Evolutionary conservation across 2,113 vertebrate genomes (phyloP).

Genomic region (Cyanistes caeruleus): DNA sequence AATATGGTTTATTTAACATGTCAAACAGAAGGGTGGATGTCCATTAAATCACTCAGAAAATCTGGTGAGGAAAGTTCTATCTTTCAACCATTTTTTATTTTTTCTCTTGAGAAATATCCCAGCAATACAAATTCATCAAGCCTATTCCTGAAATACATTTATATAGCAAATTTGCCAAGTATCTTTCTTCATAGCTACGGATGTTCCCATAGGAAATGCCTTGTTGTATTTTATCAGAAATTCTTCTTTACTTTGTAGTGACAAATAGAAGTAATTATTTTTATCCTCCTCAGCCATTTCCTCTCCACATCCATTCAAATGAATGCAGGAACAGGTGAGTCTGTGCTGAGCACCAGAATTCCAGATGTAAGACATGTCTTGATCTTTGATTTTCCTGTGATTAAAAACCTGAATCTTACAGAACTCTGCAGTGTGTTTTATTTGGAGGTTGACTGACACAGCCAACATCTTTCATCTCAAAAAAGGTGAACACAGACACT

Average conservation of each 20-base stretch:
- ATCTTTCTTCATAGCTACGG: neutral
- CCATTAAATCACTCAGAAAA: neutral
- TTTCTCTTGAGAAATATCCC: neutral
- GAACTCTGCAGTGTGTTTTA: neutral
- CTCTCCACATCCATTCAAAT: neutral
- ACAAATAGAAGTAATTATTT: neutral
- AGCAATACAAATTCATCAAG: neutral
- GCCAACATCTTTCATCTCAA: neutral
- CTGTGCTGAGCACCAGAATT: neutral
- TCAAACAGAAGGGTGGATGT: neutral
- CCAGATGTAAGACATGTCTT: neutral
- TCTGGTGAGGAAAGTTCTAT: neutral
- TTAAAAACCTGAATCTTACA: neutral
- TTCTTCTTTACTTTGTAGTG: neutral
- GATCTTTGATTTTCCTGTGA: neutral
- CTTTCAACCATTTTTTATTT: neutral
- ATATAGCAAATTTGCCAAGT: neutral
- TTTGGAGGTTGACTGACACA: neutral
- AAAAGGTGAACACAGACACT: neutral
- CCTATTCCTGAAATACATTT: neutral
- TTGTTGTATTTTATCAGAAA: neutral
- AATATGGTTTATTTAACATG: neutral
- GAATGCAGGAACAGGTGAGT: neutral
- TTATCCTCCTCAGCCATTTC: neutral
- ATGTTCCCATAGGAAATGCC: neutral